Evolutionary conservation across 2,113 vertebrate species (phyloP).

Genomic region (Thalassoma bifasciatum): DNA sequence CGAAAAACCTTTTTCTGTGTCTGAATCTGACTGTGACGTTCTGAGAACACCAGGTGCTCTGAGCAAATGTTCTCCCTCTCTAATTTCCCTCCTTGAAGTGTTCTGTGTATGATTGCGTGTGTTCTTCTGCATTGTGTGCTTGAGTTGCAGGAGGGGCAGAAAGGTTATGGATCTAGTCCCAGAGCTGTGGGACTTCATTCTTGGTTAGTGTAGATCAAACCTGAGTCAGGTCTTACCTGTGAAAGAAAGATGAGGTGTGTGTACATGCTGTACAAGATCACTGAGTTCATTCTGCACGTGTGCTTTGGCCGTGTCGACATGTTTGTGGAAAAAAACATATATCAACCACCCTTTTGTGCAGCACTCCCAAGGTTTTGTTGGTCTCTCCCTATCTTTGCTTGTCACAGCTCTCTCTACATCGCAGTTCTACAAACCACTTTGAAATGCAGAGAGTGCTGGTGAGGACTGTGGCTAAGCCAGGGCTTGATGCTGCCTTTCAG

Average conservation of each 20-base stretch:
- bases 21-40: slow-evolving; percentile 59
- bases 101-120: slow-evolving; percentile 9
- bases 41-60: slow-evolving; percentile 66
- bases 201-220: slow-evolving; percentile 25
- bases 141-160: neutral
- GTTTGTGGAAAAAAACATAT: slow-evolving; percentile 7
- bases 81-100: slow-evolving; percentile 27
- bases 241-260: neutral
- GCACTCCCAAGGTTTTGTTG: neutral
- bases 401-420: slow-evolving; percentile 24
- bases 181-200: slow-evolving; percentile 19
- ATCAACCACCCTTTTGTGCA: slow-evolving; percentile 11
- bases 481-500: slow-evolving; percentile 69
- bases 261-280: neutral
- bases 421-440: slow-evolving; percentile 48
- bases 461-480: slow-evolving; percentile 52
- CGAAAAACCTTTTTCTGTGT: slow-evolving; percentile 31
- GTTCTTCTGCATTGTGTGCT: slow-evolving; percentile 4
- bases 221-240: slow-evolving; percentile 29
- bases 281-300: neutral
- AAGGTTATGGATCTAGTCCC: slow-evolving; percentile 40
- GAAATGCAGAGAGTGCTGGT: slow-evolving; percentile 68
- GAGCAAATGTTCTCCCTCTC: slow-evolving; percentile 40
- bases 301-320: neutral
- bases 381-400: neutral